Base-by-base conservation (phyloP, 2,797 vertebrate genomes). In the Poecile montanus region DNA sequence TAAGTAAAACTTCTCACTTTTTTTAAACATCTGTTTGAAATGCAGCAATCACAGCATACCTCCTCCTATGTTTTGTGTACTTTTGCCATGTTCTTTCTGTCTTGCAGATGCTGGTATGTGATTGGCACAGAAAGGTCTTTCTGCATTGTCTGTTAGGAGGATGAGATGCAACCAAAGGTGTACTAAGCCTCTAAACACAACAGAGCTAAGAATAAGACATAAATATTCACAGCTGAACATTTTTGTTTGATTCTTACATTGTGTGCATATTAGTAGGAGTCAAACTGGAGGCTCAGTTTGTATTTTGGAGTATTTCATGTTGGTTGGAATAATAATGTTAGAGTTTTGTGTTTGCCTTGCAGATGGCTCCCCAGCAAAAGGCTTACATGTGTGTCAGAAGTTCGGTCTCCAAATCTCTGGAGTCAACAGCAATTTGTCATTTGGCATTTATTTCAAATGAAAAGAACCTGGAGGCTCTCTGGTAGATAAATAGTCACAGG, bases 361-460 rank as follows among this genome's bases (percentile, higher is more conserved):
- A 85, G 87, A 72, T 65, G 44, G 44, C 40, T 94, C 61, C 44
- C 34, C 44, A 79, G 57, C 34, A 90, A 70, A 91, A 90, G 26
- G 4, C n/a, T 60, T 72, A 32, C 5, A 25, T 5, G 4, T 51
- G 53, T 47, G 38, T 50, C 57, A 91, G 63, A 34, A 7, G n/a
- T 62, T 92, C 0, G 0, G 30, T 83, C 74, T 89, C 81, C 22
- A 7, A 26, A 65, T 30, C 72, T 51, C 68, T 56, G 34, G 61
- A 93, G 58, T 87, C 58, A 82, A 76, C 78, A 90, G 38, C 71
- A 95, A 92, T 83, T 88, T 1, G 3, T 44, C 54, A 51, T 72
- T 66, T 93, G 84, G 48, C 60, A 89, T 91, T 95, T 82, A 72
- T 95, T 93, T 89, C 30, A 75, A 71, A 92, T 65, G 18, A 77